Conservation (phyloP, 1,140 invertebrate genomes). For the Zaprionus davidi region DNA sequence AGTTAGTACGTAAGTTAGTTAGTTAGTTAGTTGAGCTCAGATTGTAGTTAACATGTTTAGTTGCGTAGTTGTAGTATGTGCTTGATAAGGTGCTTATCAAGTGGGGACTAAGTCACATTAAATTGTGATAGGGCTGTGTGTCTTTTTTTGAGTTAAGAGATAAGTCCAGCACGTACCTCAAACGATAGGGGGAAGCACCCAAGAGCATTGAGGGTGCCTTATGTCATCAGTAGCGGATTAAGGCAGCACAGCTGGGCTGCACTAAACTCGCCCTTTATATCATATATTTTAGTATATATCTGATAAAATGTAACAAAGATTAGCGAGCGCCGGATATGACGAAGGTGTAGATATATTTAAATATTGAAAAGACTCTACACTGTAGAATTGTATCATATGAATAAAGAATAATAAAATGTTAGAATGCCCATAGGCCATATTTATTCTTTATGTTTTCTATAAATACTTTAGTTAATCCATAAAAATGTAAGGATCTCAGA, state of each 20-base stretch:
- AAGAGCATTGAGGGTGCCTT: background rate
- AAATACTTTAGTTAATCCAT: too few relatives aligned
- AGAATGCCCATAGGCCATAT: accelerated
- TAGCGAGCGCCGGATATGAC: background rate
- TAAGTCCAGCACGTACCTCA: background rate
- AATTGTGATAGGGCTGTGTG: conserved; percentile 13
- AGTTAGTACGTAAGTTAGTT: conserved; percentile 17
- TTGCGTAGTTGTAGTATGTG: background rate
- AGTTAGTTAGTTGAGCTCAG: background rate
- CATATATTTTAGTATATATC: background rate
- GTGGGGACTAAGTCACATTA: conserved; percentile 5
- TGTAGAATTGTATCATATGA: too few relatives aligned
- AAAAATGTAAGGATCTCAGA: too few relatives aligned
- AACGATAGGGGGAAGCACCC: conserved; percentile 2
- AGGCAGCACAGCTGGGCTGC: background rate
- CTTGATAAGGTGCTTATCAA: conserved; percentile 16
- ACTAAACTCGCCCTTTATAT: background rate
- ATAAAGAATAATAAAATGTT: too few relatives aligned
- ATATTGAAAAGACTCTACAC: background rate
- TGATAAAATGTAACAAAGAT: background rate
- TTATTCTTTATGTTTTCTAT: too few relatives aligned
- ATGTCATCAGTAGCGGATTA: conserved; percentile 2
- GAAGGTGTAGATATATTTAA: background rate
- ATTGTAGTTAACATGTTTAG: background rate
- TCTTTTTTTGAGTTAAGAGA: conserved; percentile 7